These are phyloP conservation scores for Saccopteryx leptura DNA, from an alignment of 2,113 vertebrate species.

Conservation along the genomic window DNA sequence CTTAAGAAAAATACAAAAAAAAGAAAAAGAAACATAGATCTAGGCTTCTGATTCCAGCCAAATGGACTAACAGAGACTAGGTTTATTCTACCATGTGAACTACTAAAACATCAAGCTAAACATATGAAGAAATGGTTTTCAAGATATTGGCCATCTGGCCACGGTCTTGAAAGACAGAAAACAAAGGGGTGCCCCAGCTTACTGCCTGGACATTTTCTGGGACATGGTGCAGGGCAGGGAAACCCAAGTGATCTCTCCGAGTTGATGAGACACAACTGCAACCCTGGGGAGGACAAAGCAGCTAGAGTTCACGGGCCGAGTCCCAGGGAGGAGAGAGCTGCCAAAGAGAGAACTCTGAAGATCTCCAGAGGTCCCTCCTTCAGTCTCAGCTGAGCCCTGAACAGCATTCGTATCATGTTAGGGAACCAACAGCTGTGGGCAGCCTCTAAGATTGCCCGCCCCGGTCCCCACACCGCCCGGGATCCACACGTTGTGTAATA, in stretches of 20 bases:
- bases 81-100: background rate
- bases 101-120: background rate
- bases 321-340: background rate
- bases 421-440: background rate
- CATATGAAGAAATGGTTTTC: background rate
- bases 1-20: no score
- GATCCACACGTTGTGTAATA: background rate
- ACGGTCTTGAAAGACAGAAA: background rate
- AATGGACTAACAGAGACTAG: background rate
- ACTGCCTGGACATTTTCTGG: background rate
- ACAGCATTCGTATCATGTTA: background rate
- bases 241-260: background rate
- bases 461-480: no score
- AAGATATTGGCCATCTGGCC: background rate
- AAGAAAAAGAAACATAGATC: background rate
- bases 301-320: background rate
- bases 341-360: background rate
- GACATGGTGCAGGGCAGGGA: background rate
- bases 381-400: background rate
- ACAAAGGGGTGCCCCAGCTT: background rate
- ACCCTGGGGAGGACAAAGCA: background rate
- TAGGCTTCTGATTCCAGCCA: constrained; percentile 6
- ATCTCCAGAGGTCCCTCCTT: background rate
- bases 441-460: background rate
- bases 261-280: background rate